These are phyloP conservation scores for Papilio protenor DNA, from an alignment of 2,888 invertebrate species.

Conservation along the genomic window DNA sequence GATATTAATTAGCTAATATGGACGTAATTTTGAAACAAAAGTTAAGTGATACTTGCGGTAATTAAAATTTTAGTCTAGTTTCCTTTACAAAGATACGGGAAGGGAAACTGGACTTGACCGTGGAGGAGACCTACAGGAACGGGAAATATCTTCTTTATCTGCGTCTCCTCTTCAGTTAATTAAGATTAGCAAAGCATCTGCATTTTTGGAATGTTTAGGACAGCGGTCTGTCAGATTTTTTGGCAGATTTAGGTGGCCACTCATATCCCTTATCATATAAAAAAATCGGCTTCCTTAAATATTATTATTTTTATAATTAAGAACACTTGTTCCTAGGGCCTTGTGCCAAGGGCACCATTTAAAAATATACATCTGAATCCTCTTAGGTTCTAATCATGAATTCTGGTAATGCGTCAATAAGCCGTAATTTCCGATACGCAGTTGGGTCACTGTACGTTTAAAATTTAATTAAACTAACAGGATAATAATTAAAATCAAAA, in stretches of 20 bases:
- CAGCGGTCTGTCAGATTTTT: too few species aligned
- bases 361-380: background rate
- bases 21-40: constrained; percentile 1
- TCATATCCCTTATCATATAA: too few species aligned
- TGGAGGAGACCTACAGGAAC: too few species aligned
- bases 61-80: background rate
- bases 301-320: background rate
- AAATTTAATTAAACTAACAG: background rate
- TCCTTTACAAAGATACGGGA: too few species aligned
- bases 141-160: too few species aligned
- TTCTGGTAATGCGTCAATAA: background rate
- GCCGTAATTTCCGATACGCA: background rate
- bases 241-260: too few species aligned
- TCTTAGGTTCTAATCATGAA: background rate
- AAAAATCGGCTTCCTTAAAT: background rate
- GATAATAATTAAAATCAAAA: background rate
- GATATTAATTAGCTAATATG: constrained; percentile 35
- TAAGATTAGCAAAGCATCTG: too few species aligned
- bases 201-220: too few species aligned
- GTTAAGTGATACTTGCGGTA: background rate
- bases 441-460: background rate
- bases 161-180: too few species aligned
- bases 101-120: too few species aligned
- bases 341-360: too few species aligned
- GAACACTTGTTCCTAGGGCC: background rate